These are phyloP conservation scores for Anniella stebbinsi DNA, from an alignment of 2,797 vertebrate genomes.

Conservation along the genomic window DNA sequence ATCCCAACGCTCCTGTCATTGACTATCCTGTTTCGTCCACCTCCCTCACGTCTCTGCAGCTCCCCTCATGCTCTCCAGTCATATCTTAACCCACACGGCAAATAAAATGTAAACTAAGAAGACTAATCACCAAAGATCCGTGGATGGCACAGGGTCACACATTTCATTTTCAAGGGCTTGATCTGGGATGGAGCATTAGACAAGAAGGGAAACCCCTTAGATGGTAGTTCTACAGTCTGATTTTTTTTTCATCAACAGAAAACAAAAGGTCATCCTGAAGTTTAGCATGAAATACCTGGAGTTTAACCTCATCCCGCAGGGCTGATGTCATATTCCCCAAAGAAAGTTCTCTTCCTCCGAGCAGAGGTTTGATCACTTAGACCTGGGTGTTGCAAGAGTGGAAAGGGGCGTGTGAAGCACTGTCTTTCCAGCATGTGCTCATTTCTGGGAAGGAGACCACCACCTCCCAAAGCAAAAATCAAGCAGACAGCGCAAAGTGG, in stretches of 20 bases:
- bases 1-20: constrained; percentile 28
- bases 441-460: not conserved
- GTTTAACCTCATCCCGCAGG: not conserved
- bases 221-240: not conserved
- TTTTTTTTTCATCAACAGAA: not conserved
- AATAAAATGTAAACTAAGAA: not conserved
- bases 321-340: constrained; percentile 20
- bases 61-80: no score
- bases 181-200: not conserved
- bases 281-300: not conserved
- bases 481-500: not conserved
- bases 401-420: constrained; percentile 4
- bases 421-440: not conserved
- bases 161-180: not conserved
- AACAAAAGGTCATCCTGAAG: not conserved
- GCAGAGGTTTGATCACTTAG: not conserved
- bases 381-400: no score
- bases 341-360: not conserved
- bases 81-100: rapidly evolving
- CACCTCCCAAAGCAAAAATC: not conserved
- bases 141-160: no score
- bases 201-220: not conserved
- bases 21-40: not conserved
- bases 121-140: no score
- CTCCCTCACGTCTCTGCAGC: not conserved